Conservation (phyloP, 64 coral and sea anemone genomes). For the Montipora sp. region DNA sequence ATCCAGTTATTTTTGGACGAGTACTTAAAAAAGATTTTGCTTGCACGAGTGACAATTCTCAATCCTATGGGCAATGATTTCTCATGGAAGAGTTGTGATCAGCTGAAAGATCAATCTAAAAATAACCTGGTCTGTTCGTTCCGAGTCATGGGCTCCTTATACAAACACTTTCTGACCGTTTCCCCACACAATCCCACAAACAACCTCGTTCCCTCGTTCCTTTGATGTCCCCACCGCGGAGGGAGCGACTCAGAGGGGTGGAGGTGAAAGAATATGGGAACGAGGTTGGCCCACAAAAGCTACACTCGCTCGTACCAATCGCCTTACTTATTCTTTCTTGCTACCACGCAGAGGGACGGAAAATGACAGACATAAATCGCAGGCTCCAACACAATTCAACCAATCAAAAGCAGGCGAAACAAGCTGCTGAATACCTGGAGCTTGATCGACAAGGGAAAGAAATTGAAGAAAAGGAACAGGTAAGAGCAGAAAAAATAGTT, state of each 20-base stretch:
- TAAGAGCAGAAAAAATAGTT: not conserved
- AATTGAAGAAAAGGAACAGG: slow-evolving; percentile 93
- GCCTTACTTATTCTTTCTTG: not conserved
- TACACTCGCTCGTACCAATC: no score
- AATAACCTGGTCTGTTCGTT: no score
- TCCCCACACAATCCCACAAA: not conserved
- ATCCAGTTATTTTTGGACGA: no score
- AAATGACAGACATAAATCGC: slow-evolving; percentile 87
- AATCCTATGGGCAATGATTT: no score
- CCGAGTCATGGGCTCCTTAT: no score
- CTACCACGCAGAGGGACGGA: slow-evolving; percentile 73
- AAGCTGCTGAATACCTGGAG: slow-evolving; percentile 87
- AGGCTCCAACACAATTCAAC: slow-evolving; percentile 87
- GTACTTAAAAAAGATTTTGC: no score
- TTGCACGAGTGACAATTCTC: no score
- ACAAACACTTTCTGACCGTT: no score
- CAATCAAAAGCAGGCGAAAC: slow-evolving; percentile 76
- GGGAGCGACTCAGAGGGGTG: no score
- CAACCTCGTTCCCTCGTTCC: not conserved
- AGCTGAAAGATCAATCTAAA: no score
- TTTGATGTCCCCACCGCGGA: no score
- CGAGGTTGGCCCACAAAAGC: not conserved
- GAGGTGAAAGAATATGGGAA: not conserved
- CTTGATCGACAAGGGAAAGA: slow-evolving; percentile 91
- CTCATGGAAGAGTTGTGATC: no score